Evolutionary conservation across 2,888 invertebrate species (phyloP), one percentile per base, ranked within the genome.

Genomic region (Notodonta dromedarius): DNA sequence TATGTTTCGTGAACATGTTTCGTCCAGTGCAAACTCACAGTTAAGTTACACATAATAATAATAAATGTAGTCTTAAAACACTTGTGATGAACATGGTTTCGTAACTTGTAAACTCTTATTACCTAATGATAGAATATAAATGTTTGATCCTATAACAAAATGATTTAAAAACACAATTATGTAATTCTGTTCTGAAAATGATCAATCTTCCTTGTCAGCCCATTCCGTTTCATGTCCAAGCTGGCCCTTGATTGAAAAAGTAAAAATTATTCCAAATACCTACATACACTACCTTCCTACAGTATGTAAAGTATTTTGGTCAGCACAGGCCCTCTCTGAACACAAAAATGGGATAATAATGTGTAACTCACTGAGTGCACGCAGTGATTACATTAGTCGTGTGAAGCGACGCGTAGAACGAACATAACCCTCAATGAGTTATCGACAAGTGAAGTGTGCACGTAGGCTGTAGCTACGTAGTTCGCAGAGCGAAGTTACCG

Each of bases 301-400:
- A 64, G 65, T 66, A 66, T 71, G 68, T 64, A 67, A 61, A 69
- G 54, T 67, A 65, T 57, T 53, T 56, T 58, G 57, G 62, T 57
- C 46, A 74, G 67, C 74, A 68, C 73, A 73, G 81, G 77, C 77
- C 80, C 82, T 82, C 82, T 82, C 75, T 84, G 86, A 88, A 88
- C 87, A 88, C 90, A 89, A 88, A 86, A 85, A 89, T 83, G 80
- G 84, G 87, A 87, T 88, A 90, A 90, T 87, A 90, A 91, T 90
- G 83, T 91, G 91, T 90, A 91, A 93, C 93, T 93, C 93, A 93
- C 93, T 93, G 93, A 88, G 89, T 89, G 90, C 89, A 86, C 91
- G 93, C 93, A 93, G 93, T 93, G 93, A 90, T 90, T 92, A 93
- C 90, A 88, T 82, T 81, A 90, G 91, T 82, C 79, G 93, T 88